Conservation (phyloP, 2,113 vertebrate species). For the Epinephelus lanceolatus region DNA sequence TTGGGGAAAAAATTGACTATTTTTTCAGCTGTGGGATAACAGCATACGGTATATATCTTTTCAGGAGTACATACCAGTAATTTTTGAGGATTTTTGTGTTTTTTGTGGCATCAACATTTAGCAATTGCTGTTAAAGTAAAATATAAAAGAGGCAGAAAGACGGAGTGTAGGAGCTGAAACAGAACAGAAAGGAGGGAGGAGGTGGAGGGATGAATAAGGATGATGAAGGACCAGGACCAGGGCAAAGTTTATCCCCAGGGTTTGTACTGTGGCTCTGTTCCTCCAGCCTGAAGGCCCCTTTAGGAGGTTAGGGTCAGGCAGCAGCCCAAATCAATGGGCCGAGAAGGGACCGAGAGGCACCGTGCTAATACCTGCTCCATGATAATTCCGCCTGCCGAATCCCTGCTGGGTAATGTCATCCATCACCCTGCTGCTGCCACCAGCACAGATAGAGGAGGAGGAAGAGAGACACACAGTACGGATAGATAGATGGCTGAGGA, state of each 20-base stretch:
- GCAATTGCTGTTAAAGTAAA: background rate
- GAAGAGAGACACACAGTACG: constrained; percentile 37
- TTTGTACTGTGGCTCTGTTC: constrained; percentile 54
- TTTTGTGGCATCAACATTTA: constrained; percentile 25
- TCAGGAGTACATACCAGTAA: background rate
- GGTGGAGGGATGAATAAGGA: constrained; percentile 63
- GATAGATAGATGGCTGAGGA: constrained; percentile 56
- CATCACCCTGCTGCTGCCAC: constrained; percentile 70
- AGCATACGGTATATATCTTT: constrained; percentile 20
- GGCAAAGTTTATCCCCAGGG: constrained; percentile 68
- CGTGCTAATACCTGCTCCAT: constrained; percentile 73
- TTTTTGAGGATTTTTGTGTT: constrained; percentile 6
- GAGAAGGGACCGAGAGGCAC: constrained; percentile 61
- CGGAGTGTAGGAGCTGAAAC: background rate
- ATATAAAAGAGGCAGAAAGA: background rate
- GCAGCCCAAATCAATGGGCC: constrained; percentile 72
- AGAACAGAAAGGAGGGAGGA: constrained; percentile 23
- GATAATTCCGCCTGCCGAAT: constrained; percentile 64
- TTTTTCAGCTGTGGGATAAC: constrained; percentile 19
- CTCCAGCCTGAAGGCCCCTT: constrained; percentile 61
- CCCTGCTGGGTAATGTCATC: constrained; percentile 76
- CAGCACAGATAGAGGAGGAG: constrained; percentile 45
- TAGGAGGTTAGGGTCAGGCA: constrained; percentile 69
- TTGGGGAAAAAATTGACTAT: constrained; percentile 8
- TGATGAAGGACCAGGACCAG: constrained; percentile 65